Conservation (phyloP, 1,140 invertebrate species). For the Danaus plexippus region DNA sequence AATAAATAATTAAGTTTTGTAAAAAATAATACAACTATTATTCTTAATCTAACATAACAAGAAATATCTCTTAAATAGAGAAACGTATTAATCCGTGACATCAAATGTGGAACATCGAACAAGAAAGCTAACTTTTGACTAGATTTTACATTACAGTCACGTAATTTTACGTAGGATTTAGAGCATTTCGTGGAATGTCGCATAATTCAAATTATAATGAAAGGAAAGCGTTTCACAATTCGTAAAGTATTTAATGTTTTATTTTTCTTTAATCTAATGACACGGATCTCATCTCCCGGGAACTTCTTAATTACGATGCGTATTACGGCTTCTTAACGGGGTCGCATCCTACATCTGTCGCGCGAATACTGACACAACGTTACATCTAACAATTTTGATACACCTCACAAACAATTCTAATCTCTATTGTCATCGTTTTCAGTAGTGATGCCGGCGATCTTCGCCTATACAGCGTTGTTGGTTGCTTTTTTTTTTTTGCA, state of each 20-base stretch:
- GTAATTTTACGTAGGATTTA: not conserved
- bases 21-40: too few relatives aligned
- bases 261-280: conserved; percentile 38
- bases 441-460: not conserved
- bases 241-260: conserved; percentile 10
- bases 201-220: too few relatives aligned
- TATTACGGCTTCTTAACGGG: conserved; percentile 31
- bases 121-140: too few relatives aligned
- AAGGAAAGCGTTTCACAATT: too few relatives aligned
- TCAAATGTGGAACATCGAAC: too few relatives aligned
- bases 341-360: conserved; percentile 44
- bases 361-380: conserved; percentile 30
- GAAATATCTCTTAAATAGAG: too few relatives aligned
- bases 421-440: conserved; percentile 23
- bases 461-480: conserved; percentile 1
- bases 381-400: conserved; percentile 23
- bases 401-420: conserved; percentile 21
- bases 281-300: conserved; percentile 34
- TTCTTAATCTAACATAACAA: too few relatives aligned
- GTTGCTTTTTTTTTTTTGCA: conserved; percentile 10
- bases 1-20: not conserved
- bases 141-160: too few relatives aligned
- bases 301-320: conserved; percentile 42
- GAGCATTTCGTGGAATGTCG: too few relatives aligned
- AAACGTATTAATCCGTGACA: too few relatives aligned